Percentiles rank a stretch among this genome's conserved stretches.
Evolutionary conservation across 2,797 vertebrate species (phyloP).

Genomic region (Channa striata): DNA sequence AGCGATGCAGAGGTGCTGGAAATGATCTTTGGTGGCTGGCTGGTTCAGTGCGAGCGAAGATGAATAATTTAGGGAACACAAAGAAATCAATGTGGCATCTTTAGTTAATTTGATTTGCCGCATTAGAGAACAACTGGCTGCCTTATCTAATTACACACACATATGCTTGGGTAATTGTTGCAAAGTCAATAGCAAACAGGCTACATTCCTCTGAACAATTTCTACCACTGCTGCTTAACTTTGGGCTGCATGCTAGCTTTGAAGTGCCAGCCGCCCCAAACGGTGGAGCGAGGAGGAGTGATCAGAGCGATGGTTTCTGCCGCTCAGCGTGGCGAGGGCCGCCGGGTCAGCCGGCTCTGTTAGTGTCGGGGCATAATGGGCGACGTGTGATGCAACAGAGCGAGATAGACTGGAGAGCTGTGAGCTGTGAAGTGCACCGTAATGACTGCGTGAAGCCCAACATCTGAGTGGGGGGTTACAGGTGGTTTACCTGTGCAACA

Average conservation of each 20-base stretch:
- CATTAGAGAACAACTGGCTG: slow-evolving; percentile 84
- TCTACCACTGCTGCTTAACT: slow-evolving; percentile 60
- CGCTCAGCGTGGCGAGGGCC: slow-evolving; percentile 31
- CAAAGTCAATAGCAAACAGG: slow-evolving; percentile 81
- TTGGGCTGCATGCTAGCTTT: slow-evolving; percentile 53
- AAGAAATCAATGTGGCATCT: slow-evolving; percentile 86
- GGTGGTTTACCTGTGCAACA: slow-evolving; percentile 5
- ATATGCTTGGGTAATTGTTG: slow-evolving; percentile 82
- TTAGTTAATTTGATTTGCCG: slow-evolving; percentile 85
- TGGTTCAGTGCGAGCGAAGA: slow-evolving; percentile 78
- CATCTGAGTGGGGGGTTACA: slow-evolving; percentile 10
- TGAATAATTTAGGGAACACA: slow-evolving; percentile 85
- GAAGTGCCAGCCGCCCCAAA: slow-evolving; percentile 51
- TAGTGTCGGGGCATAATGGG: slow-evolving; percentile 33
- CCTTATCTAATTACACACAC: slow-evolving; percentile 85
- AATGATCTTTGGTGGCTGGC: slow-evolving; percentile 71
- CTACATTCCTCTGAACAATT: slow-evolving; percentile 73
- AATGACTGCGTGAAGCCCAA: slow-evolving; percentile 10
- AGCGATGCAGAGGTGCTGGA: slow-evolving; percentile 51
- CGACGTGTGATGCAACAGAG: slow-evolving; percentile 43
- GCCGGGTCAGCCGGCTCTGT: slow-evolving; percentile 46
- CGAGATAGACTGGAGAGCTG: slow-evolving; percentile 38
- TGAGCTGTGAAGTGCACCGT: slow-evolving; percentile 8
- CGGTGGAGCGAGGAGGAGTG: slow-evolving; percentile 42
- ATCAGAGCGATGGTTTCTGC: slow-evolving; percentile 36